Evolutionary conservation across 2,888 invertebrate genomes (phyloP).

Genomic region (Cyaniris semiargus): DNA sequence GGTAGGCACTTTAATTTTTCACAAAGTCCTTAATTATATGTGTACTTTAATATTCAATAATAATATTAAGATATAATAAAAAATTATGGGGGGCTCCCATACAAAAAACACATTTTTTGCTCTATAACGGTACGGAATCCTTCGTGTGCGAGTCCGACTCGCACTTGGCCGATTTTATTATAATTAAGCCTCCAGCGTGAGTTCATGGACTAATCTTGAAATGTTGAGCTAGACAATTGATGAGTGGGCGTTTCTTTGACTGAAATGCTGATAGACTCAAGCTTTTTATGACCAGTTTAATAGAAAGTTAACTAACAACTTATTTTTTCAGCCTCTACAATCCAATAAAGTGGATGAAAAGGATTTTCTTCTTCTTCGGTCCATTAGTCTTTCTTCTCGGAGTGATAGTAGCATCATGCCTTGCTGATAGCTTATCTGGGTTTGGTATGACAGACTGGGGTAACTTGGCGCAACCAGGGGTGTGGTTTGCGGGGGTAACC

Average conservation of each 20-base stretch:
- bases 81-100: too few species aligned
- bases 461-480: conserved; percentile 51
- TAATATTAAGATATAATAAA: too few species aligned
- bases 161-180: too few species aligned
- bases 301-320: not conserved
- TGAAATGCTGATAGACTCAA: not conserved
- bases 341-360: conserved; percentile 65
- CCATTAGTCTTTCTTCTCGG: conserved; percentile 51
- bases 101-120: too few species aligned
- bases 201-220: too few species aligned
- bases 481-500: conserved; percentile 61
- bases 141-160: too few species aligned
- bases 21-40: too few species aligned
- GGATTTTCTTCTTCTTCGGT: conserved; percentile 55
- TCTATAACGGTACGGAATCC: too few species aligned
- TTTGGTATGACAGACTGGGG: conserved; percentile 52
- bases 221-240: too few species aligned
- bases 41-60: too few species aligned
- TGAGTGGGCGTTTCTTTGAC: not conserved
- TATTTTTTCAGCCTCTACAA: conserved; percentile 56
- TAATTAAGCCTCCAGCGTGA: too few species aligned
- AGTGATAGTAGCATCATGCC: conserved; percentile 46
- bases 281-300: not conserved
- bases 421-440: conserved; percentile 49
- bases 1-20: too few species aligned